Base-by-base conservation (phyloP, 2,797 vertebrate species). In the Phrynocephalus guinanensis region DNA sequence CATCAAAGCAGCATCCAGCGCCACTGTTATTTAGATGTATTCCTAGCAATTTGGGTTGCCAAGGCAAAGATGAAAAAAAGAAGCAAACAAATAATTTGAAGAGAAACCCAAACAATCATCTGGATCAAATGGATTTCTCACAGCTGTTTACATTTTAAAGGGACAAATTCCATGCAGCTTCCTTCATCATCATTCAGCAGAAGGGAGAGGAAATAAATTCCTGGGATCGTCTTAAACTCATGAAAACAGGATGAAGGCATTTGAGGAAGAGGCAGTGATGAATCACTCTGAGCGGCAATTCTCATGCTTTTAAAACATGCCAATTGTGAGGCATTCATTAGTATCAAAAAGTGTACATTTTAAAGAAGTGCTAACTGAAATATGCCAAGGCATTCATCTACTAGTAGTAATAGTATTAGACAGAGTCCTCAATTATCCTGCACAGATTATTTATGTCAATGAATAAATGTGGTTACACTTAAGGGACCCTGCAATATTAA, bases 41-140 rank as follows among this genome's bases (percentile, higher is more conserved):
- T 83, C 90, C 80, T 87, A 88, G 83, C 91, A 95, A 90, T 84
- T 75, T 83, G 80, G 82, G 93, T 94, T 94, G 92, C 90, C 87
- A 93, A 84, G 83, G 52, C 91, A 50, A 90, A 91, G 91, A 92
- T 83, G 93, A 94, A 93, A 86, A 90, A 91, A 52, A 82, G 11
- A 90, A 92, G 67, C 92, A 90, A 93, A 92, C 93, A 83, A 67
- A 88, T 67, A 50, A 50, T 80, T 84, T 84, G 33, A 80, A 73
- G 92, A 92, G 83, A 88, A 95, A 92, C 89, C 89, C 90, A 94
- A 93, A 94, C 85, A 94, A 87, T 93, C 79, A 90, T 94, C 88
- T 91, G 78, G 26, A 81, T 90, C 82, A 84, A 79, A 76, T 84
- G 71, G 77, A 76, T 87, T 87, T 79, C 33, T 93, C 90, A 80